phyloP scores from a whole-genome alignment of 2,113 vertebrate genomes.

The Thomomys bottae region DNA sequence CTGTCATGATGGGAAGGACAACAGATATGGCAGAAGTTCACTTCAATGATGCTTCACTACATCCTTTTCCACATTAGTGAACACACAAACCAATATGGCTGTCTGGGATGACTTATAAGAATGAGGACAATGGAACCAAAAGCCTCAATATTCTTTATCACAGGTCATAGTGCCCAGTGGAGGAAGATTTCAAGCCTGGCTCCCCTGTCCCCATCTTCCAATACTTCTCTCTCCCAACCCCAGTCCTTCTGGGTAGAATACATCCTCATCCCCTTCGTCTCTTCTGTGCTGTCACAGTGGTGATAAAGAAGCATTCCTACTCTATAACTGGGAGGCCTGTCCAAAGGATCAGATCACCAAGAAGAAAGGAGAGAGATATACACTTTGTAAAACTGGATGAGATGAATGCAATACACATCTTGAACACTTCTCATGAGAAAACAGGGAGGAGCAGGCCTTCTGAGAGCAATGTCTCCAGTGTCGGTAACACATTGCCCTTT shows the following conservation, averaged over 20 bases:
- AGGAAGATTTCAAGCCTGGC: neutral
- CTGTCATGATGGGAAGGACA: neutral
- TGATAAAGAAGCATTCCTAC: neutral
- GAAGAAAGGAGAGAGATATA: neutral
- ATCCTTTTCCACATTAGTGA: neutral
- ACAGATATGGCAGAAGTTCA: accelerated
- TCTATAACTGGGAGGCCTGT: neutral
- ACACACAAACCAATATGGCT: no score
- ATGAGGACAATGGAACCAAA: neutral
- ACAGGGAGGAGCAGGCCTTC: neutral
- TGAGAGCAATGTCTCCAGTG: neutral
- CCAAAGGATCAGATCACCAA: neutral
- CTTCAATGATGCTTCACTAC: accelerated
- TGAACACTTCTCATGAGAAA: neutral
- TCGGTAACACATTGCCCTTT: neutral
- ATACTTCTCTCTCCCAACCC: neutral
- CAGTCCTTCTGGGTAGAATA: accelerated
- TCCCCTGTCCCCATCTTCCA: neutral
- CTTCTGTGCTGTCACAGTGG: neutral
- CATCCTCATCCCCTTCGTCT: accelerated
- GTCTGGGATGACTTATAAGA: neutral
- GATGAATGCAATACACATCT: neutral
- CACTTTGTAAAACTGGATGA: neutral
- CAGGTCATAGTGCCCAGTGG: neutral
- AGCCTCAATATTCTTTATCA: neutral